Percentiles rank a stretch among this genome's conserved stretches.
phyloP scores from a whole-genome alignment of 2,888 invertebrate genomes.

The Digitonthophagus gazella region DNA sequence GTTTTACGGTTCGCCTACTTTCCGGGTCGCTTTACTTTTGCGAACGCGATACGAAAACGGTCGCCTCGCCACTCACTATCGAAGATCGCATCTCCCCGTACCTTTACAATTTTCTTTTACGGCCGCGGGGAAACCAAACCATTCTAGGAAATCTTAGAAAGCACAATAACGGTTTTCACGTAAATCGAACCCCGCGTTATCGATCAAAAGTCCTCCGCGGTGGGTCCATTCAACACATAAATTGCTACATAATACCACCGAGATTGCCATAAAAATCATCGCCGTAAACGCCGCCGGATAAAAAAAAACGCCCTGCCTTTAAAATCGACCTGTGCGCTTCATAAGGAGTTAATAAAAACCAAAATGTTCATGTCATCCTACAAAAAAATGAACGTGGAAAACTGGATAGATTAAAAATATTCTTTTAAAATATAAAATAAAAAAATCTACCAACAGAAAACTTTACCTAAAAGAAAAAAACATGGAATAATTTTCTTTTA shows the following conservation, averaged over 20 bases:
- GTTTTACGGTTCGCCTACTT: not conserved
- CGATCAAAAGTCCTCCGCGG: not conserved
- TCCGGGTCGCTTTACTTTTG: not conserved
- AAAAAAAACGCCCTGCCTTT: not conserved
- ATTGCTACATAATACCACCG: not conserved
- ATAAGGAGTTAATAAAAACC: not conserved
- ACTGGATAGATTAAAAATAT: not conserved
- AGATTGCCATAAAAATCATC: not conserved
- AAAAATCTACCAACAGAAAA: too few species aligned
- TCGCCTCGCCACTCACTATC: not conserved
- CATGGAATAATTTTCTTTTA: too few species aligned
- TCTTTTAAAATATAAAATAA: too few species aligned
- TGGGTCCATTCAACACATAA: not conserved
- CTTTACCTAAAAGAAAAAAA: too few species aligned
- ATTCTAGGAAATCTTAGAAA: not conserved
- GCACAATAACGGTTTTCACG: not conserved
- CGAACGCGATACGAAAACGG: not conserved
- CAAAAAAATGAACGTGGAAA: not conserved
- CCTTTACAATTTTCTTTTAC: not conserved
- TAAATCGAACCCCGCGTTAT: not conserved
- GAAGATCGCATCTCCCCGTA: not conserved
- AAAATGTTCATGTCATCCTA: not conserved
- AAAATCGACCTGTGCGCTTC: not conserved
- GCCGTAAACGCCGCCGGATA: not conserved
- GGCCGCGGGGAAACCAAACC: not conserved